Base-by-base conservation (phyloP, 2,888 invertebrate genomes). In the Noctua fimbriata region DNA sequence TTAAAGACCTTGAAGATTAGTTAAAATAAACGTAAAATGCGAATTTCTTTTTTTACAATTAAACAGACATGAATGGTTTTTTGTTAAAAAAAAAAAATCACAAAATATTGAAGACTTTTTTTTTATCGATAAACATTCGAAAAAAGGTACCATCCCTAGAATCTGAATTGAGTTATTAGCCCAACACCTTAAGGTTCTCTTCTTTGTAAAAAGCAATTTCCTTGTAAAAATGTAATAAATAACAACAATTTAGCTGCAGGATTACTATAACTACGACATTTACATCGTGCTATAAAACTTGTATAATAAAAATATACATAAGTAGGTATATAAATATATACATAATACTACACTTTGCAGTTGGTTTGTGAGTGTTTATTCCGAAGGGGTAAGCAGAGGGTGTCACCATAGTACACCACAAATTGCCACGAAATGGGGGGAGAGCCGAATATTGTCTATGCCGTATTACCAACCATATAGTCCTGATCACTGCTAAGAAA, bases 101-200 rank as follows among this genome's bases (percentile, higher is more conserved):
- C 9, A 58, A 60, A 60, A 28, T 16, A 28, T 28, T 63, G 16
- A 9, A 32, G 2, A 7, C 9, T 18, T 63, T 65, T 36, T 18
- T 63, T 65, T 36, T 82, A 83, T 88, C 88, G 88, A 86, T 73
- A 84, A 60, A 0, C 32, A 16, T 12, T 71, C 47, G 14, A 44
- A n/a, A 47, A 24, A 10, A 18, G 1, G 3, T 82, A 86, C 82
- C 93, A 89, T 79, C 92, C 77, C 91, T 92, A 88, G 58, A 60
- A 81, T 84, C 87, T 90, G 91, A 91, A 94, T 94, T 93, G 93
- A 94, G 93, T 93, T 93, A 94, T 94, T 94, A 94, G 92, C 88
- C 88, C 92, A 92, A 93, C 93, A 92, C 93, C 93, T 93, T 90
- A 89, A 90, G 91, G 90, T 92, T 90, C 90, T 89, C 89, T 90